These are phyloP conservation scores for Sebastes dallii DNA, from an alignment of 2,797 vertebrate genomes.

Conservation along the genomic window DNA sequence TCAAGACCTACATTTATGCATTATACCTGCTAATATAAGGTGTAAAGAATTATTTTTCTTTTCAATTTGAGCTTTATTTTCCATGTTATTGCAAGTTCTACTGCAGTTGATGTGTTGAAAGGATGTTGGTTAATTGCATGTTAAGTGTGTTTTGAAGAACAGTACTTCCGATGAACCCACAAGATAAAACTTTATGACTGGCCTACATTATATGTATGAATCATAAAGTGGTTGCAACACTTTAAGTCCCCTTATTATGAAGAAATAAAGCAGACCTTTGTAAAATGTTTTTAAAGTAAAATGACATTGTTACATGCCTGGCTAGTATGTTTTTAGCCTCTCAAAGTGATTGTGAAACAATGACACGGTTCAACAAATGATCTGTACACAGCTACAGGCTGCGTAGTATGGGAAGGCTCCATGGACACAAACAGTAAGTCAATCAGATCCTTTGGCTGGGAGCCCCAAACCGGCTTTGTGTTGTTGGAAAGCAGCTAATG, in stretches of 20 bases:
- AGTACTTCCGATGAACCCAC: not conserved
- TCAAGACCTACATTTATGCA: not conserved
- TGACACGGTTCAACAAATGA: not conserved
- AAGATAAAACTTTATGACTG: not conserved
- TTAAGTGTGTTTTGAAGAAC: not conserved
- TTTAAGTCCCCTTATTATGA: not conserved
- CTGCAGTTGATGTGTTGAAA: not conserved
- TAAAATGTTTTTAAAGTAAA: not conserved
- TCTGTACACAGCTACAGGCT: not conserved
- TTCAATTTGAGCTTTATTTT: not conserved
- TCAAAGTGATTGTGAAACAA: not conserved
- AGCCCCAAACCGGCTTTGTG: conserved; percentile 47
- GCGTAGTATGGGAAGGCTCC: not conserved
- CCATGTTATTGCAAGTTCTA: not conserved
- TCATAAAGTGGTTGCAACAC: not conserved
- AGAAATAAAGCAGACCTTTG: not conserved
- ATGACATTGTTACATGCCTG: not conserved
- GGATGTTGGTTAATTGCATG: not conserved
- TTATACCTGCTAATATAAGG: not conserved
- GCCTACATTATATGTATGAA: not conserved
- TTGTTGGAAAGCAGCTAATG: conserved; percentile 56
- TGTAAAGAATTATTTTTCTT: not conserved
- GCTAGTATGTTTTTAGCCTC: not conserved
- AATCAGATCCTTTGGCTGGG: conserved; percentile 29
- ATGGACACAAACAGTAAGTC: conserved; percentile 26